A percentile compares a stretch with the other conserved stretches of the same genome.
Conservation (phyloP, 2,113 vertebrate genomes). For the Chamaetylas fuelleborni region DNA sequence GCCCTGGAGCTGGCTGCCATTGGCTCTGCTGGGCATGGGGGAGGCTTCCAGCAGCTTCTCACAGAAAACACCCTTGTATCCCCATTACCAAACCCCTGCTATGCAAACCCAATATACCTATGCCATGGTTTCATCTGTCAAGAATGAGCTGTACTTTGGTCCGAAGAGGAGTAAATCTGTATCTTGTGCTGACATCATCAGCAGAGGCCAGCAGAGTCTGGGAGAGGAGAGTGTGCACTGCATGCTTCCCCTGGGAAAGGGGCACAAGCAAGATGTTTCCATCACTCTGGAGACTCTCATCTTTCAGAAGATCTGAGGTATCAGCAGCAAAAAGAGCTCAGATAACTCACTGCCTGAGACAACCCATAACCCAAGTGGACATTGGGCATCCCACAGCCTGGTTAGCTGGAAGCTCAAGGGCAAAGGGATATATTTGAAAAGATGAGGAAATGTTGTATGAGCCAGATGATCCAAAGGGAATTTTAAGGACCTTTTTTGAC, state of each 20-base stretch:
- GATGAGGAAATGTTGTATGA: not conserved
- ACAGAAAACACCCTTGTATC: not conserved
- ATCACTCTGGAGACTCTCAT: not conserved
- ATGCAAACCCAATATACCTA: not conserved
- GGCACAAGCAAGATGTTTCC: rapidly evolving
- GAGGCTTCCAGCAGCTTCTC: not conserved
- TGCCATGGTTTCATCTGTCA: not conserved
- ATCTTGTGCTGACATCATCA: not conserved
- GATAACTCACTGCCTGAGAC: not conserved
- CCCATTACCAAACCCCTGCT: not conserved
- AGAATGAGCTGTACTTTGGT: not conserved
- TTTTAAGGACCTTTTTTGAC: not conserved
- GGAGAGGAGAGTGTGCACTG: not conserved
- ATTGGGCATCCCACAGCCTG: not conserved
- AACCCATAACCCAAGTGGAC: not conserved
- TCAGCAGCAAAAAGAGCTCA: not conserved
- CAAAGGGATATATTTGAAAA: not conserved
- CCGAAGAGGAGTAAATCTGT: not conserved
- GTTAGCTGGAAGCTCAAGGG: not conserved
- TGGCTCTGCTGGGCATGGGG: not conserved
- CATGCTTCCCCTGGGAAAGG: not conserved
- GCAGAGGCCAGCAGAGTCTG: not conserved
- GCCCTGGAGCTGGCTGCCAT: not conserved
- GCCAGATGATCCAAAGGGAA: not conserved
- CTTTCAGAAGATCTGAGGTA: not conserved